Base-by-base conservation (phyloP, 1,140 invertebrate species). In the Archivesica marissinica region DNA sequence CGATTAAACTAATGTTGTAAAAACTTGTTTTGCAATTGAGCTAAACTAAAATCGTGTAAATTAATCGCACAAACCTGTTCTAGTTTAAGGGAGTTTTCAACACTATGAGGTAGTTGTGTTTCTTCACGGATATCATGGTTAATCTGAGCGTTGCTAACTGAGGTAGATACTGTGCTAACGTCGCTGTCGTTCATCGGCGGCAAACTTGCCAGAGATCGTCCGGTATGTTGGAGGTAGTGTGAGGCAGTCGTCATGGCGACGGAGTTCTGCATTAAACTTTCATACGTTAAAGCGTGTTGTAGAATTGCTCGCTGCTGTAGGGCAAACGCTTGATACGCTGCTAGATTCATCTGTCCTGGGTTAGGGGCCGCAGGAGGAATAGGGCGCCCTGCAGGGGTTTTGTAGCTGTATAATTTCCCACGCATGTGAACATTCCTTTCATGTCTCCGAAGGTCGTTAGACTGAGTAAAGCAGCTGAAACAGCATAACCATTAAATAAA, bases 351-450 rank as follows among this genome's bases (percentile, higher is more conserved):
- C 39, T 91, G 91, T 25, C 85, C 83, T 23, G 77, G 59, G n/a
- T 84, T 84, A 33, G 68, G 68, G 47, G 64, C 59, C 28, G 68
- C 41, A 23, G 80, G 85, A 17, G 47, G 74, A 20, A 66, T 17
- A 17, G 72, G 54, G 23, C 79, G 72, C 30, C 86, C 82, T 28
- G 85, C 64, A 15, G 88, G 82, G 23, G 75, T 88, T 72, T 89
- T 89, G 85, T 91, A 92, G 66, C 89, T 90, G 75, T 89, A 89
- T 7, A 92, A 25, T 80, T 92, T 92, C 2, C 91, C 91, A 23
- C 92, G 87, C 92, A 92, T 92, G 87, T 93, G 92, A 2, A 93
- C 92, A 87, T 93, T 93, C 20, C 92, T 86, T 76, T 93, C 92
- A 86, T 93, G 92, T 44, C 92, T 87, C 41, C 92, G 85, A 17